phyloP scores from a whole-genome alignment of 1,140 invertebrate species.

The Amphibalanus amphitrite region DNA sequence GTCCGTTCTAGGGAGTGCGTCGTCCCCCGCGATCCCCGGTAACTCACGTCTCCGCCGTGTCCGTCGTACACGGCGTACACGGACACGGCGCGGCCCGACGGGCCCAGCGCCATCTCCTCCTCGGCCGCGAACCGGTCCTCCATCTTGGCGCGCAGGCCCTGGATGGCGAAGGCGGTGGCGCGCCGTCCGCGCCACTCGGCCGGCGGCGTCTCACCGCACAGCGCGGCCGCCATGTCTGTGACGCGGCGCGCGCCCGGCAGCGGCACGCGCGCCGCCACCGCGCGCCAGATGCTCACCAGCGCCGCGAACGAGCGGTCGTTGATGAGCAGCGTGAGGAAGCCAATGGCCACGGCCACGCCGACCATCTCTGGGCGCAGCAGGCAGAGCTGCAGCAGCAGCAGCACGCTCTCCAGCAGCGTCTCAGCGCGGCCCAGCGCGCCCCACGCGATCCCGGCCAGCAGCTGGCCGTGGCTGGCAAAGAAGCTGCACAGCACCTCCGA shows the following conservation, averaged over 20 bases:
- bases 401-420: conserved; percentile 9
- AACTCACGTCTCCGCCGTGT: background rate
- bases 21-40: too few species aligned
- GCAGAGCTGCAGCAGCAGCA: conserved; percentile 9
- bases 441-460: conserved; percentile 5
- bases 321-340: too few species aligned
- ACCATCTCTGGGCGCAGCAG: conserved; percentile 7
- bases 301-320: background rate
- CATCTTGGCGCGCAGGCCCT: background rate
- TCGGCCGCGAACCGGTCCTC: conserved; percentile 1
- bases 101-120: background rate
- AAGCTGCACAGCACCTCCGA: too few species aligned
- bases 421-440: conserved; percentile 1
- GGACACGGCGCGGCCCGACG: background rate
- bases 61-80: background rate
- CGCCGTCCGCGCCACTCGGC: background rate
- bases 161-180: background rate
- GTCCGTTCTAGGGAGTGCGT: too few species aligned
- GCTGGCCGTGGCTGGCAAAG: background rate
- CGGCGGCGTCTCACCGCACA: background rate
- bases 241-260: conserved; percentile 6
- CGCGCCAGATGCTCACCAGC: conserved; percentile 6
- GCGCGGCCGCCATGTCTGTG: conserved; percentile 7
- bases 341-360: background rate
- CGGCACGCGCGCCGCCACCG: conserved; percentile 5